A percentile compares a stretch with the other conserved stretches of the same genome.
Evolutionary conservation across 2,888 invertebrate genomes (phyloP).

Genomic region (Frankliniella intonsa): DNA sequence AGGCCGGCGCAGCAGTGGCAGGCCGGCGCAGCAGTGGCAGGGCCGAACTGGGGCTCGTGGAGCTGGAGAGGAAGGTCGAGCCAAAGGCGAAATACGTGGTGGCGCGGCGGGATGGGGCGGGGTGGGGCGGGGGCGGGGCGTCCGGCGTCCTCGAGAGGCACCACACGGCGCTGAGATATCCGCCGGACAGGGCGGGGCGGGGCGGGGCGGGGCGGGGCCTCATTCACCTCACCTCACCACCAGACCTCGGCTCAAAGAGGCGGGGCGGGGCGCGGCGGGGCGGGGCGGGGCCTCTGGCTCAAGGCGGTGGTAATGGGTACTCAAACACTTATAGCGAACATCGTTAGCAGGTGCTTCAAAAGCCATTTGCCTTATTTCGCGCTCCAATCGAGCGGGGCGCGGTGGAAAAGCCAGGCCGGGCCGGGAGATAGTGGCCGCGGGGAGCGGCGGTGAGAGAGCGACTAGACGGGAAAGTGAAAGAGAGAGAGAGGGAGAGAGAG

Average conservation of each 20-base stretch:
- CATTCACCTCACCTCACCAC: too few relatives aligned
- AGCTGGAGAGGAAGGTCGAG: not conserved
- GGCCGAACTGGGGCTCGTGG: too few relatives aligned
- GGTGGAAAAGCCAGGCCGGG: too few relatives aligned
- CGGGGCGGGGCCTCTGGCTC: not conserved
- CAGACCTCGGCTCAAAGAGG: not conserved
- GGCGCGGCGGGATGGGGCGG: not conserved
- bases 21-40: too few relatives aligned
- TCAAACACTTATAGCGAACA: not conserved
- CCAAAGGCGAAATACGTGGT: not conserved
- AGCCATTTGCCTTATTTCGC: not conserved
- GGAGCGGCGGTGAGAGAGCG: too few relatives aligned
- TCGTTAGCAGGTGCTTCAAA: constrained; percentile 22
- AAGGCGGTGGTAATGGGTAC: not conserved
- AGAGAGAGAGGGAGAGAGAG: too few relatives aligned
- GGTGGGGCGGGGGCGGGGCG: not conserved
- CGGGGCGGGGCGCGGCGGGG: not conserved
- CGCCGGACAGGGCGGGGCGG: too few relatives aligned
- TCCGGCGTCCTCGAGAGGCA: not conserved
- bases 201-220: too few relatives aligned
- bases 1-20: too few relatives aligned
- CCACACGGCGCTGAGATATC: too few relatives aligned
- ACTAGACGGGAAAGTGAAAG: too few relatives aligned
- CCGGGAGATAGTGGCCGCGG: too few relatives aligned
- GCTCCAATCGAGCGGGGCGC: not conserved